Evolutionary conservation across 2,113 vertebrate genomes (phyloP), one percentile per base, ranked within the genome.

Genomic region (Podarcis raffonei): DNA sequence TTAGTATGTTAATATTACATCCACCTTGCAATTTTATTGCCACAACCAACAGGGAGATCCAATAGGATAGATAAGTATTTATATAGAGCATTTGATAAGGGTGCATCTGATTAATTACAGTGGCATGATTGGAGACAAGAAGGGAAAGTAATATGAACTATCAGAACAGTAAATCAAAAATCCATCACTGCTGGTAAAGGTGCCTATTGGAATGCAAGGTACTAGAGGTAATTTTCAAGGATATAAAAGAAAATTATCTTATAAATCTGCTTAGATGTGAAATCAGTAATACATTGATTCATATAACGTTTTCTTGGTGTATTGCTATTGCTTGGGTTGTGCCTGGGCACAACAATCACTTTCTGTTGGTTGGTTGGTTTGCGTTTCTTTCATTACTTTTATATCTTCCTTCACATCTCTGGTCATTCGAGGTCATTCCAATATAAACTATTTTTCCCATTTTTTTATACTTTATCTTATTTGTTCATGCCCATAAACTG

Each of bases 181-280:
- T 16, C 48, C 83, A 84, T 39, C 66, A 20, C 37, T 87, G 42
- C 18, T 2, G 62, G 53, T 20, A n/a, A 59, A 30, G 1, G 2
- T 74, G 68, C n/a, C 20, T 84, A 23, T 30, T 86, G 90, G 80
- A 57, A 86, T 76, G 76, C 89, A 69, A 5, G 82, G 12, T 62
- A 1, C 6, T 78, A 84, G 18, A 75, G 65, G 22, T 66, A 57
- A 66, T 88, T 88, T 92, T 89, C 23, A 72, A 90, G 4, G 12
- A 37, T 87, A 23, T 65, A 72, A 87, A 91, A 92, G 20, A 71
- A 94, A 92, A 90, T 92, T 69, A 18, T 66, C 9, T 20, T 91
- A 6, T 1, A 84, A 90, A 76, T 76, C 25, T 85, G 0, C 75
- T 90, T 89, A 74, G 75, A 4, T 62, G 5, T 25, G 62, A 89